phyloP scores from a whole-genome alignment of 2,797 vertebrate species.

The Chelonia mydas region DNA sequence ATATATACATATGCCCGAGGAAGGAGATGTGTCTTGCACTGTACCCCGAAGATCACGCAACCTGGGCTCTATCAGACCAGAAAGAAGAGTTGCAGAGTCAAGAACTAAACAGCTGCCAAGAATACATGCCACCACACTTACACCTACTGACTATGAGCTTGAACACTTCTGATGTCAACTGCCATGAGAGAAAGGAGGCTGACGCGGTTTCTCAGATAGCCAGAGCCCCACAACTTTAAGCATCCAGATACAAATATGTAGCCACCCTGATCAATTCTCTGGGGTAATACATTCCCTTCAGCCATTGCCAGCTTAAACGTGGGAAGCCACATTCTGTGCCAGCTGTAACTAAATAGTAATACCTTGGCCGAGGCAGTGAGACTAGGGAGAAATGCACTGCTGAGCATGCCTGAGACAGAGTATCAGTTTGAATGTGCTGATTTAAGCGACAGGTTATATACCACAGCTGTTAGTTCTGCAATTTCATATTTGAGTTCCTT shows the following conservation, averaged over 20 bases:
- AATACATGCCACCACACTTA: neutral
- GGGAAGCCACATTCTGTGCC: neutral
- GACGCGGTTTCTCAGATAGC: neutral
- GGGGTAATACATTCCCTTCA: neutral
- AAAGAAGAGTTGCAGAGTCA: neutral
- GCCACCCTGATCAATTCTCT: neutral
- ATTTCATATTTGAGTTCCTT: no score
- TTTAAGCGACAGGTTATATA: no score
- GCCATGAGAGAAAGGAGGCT: neutral
- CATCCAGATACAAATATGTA: neutral
- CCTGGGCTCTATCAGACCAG: neutral
- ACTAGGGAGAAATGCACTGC: no score
- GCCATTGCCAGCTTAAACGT: neutral
- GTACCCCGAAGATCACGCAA: neutral
- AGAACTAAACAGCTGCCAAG: neutral
- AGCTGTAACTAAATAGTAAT: neutral
- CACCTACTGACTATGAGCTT: neutral
- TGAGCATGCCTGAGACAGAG: no score
- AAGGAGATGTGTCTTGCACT: neutral
- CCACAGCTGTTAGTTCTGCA: no score
- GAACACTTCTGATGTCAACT: neutral
- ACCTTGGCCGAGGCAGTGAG: neutral
- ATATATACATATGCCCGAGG: neutral
- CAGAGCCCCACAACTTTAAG: neutral
- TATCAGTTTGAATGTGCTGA: no score